Percentiles rank a stretch among this genome's conserved stretches.
These are phyloP conservation scores for Lagocephalus sceleratus DNA, from an alignment of 2,797 vertebrate genomes.

Conservation along the genomic window DNA sequence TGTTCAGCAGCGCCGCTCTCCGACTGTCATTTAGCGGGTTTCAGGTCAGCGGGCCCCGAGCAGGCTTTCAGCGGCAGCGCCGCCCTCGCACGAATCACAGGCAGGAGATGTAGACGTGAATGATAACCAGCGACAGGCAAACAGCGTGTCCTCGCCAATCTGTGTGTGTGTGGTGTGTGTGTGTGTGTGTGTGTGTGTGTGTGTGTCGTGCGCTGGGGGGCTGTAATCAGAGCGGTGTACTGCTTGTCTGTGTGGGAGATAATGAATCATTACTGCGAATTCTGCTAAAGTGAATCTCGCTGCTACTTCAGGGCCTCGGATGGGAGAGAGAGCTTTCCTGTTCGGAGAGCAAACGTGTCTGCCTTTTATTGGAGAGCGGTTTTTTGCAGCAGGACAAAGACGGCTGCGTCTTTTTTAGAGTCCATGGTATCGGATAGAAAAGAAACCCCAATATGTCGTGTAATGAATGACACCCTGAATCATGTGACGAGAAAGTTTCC, in stretches of 20 bases:
- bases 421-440: constrained; percentile 12
- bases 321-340: too few relatives aligned
- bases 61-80: constrained; percentile 44
- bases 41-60: constrained; percentile 57
- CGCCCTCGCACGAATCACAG: constrained; percentile 48
- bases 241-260: constrained; percentile 25
- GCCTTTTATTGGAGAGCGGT: constrained; percentile 17
- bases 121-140: constrained; percentile 51
- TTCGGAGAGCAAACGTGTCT: constrained; percentile 27
- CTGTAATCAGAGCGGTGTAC: constrained; percentile 29
- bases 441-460: too few relatives aligned
- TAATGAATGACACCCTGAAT: too few relatives aligned
- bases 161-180: constrained; percentile 3
- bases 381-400: constrained; percentile 19
- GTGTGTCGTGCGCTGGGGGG: constrained; percentile 5
- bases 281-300: constrained; percentile 28
- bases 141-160: constrained; percentile 11
- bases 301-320: constrained; percentile 29
- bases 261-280: constrained; percentile 48
- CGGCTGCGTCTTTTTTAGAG: constrained; percentile 19
- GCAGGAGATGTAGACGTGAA: constrained; percentile 52
- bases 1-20: constrained; percentile 33
- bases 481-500: too few relatives aligned
- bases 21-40: constrained; percentile 60
- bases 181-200: constrained; percentile 14